Base-by-base conservation (phyloP, 2,888 invertebrate genomes). In the Sesia bembeciformis region DNA sequence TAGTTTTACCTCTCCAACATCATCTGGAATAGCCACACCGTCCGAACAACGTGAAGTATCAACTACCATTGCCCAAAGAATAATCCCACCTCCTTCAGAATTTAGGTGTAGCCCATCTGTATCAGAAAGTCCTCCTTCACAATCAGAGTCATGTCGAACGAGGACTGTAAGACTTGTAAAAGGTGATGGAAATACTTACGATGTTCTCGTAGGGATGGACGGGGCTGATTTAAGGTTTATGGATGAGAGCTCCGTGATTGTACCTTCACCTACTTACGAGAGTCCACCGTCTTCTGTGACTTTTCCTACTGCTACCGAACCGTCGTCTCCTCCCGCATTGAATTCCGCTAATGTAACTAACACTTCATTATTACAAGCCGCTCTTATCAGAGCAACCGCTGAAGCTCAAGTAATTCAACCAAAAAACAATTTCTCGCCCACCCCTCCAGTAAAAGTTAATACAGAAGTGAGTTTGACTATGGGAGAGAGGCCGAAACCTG, bases 211-310 rank as follows among this genome's bases (percentile, higher is more conserved):
- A 38, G 94, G 94, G 53, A 90, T 96, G 81, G 96, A 96, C 73
- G 94, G 94, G 58, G 95, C 95, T n/a, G 97, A 97, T 80, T 84
- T 97, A 54, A 92, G 95, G 52, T 97, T 92, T 78, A 97, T 97
- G 97, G 97, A 97, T 75, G 97, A 97, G 75, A 96, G 96, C 78
- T 96, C 96, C 40, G 92, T 96, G 50, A 93, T 94, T 62, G 90
- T 96, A 57, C 93, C 95, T 56, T 95, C 96, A 60, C 95, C 96
- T 8, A 93, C 92, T 56, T 93, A 93, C 68, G 96, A 95, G 76
- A 95, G 94, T 70, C 94, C 94, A 51, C 93, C 94, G 6, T 93
- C 94, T 57, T 93, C 93, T 40, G 81, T 91, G 52, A 91, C 91
- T 58, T 91, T 91, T 60, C 90, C 91, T 38, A 91, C 91, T 50